These are phyloP conservation scores for Tringa solitaria DNA, from an alignment of 2,113 vertebrate genomes.

Conservation along the genomic window DNA sequence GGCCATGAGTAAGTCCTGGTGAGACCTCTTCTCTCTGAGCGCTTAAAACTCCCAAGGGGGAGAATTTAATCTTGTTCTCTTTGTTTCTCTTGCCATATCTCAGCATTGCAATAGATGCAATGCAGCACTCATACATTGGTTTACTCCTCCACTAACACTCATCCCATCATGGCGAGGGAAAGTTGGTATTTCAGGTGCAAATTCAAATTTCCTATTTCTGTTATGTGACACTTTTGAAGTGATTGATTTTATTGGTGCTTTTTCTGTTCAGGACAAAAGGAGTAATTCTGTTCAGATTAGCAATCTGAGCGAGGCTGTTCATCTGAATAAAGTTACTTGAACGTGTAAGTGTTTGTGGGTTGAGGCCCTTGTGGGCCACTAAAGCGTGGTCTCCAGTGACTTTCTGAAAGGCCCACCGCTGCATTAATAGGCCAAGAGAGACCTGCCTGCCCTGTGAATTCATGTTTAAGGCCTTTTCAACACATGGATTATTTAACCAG, in stretches of 20 bases:
- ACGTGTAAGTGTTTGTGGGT: not conserved
- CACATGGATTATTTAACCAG: conserved; percentile 1
- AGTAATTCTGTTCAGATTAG: too few species aligned
- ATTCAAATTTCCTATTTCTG: not conserved
- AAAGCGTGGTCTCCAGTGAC: not conserved
- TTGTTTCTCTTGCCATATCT: not conserved
- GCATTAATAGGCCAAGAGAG: not conserved
- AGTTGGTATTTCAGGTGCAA: not conserved
- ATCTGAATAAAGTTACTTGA: not conserved
- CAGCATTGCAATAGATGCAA: not conserved
- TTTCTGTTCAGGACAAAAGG: not conserved
- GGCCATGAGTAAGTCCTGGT: not conserved
- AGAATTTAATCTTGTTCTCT: not conserved
- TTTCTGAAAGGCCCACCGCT: not conserved
- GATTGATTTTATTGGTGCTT: not conserved
- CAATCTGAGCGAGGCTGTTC: too few species aligned
- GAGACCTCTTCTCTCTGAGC: not conserved
- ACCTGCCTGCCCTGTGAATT: not conserved
- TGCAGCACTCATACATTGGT: not conserved
- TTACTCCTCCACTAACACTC: not conserved
- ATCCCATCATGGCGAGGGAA: not conserved
- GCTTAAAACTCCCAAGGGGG: not conserved
- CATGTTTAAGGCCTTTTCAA: conserved; percentile 11
- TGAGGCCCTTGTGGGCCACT: not conserved
- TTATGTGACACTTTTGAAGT: not conserved